Evolutionary conservation across 2,797 vertebrate genomes (phyloP).

Genomic region (Xenentodon cancila): DNA sequence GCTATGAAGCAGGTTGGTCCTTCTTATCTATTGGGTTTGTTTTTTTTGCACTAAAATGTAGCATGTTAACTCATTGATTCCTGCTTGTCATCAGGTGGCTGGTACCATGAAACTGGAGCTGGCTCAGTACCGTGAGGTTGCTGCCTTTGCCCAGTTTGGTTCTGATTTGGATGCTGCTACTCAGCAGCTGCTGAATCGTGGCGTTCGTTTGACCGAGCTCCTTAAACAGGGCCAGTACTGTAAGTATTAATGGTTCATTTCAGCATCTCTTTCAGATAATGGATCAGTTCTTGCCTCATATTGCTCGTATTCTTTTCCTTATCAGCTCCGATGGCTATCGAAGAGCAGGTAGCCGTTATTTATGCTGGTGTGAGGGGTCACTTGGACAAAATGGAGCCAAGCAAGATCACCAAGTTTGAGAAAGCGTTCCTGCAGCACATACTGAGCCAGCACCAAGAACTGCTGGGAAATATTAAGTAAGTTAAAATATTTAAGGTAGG

Average conservation of each 20-base stretch:
- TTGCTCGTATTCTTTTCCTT: background rate
- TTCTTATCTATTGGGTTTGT: constrained; percentile 60
- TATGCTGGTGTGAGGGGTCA: constrained; percentile 95
- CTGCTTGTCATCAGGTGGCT: constrained; percentile 83
- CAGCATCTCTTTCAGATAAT: background rate
- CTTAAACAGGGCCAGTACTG: constrained; percentile 97
- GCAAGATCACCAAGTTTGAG: constrained; percentile 97
- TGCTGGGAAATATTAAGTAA: constrained; percentile 89
- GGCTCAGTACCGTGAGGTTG: constrained; percentile 96
- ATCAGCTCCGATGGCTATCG: constrained; percentile 95
- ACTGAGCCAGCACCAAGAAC: constrained; percentile 90
- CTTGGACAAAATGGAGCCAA: constrained; percentile 96
- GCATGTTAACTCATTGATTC: background rate
- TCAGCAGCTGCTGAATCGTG: constrained; percentile 94
- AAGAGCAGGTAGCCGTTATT: constrained; percentile 96
- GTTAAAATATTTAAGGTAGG: background rate
- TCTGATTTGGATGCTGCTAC: constrained; percentile 96
- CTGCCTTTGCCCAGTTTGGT: constrained; percentile 96
- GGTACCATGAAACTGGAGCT: constrained; percentile 98
- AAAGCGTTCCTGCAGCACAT: constrained; percentile 92
- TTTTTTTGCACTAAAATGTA: constrained; percentile 50
- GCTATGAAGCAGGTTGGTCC: constrained; percentile 95
- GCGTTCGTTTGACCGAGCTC: constrained; percentile 94
- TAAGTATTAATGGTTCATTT: constrained; percentile 60
- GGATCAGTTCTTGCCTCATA: background rate